Evolutionary conservation across 2,888 invertebrate species (phyloP).

Genomic region (Brachylomia viminalis): DNA sequence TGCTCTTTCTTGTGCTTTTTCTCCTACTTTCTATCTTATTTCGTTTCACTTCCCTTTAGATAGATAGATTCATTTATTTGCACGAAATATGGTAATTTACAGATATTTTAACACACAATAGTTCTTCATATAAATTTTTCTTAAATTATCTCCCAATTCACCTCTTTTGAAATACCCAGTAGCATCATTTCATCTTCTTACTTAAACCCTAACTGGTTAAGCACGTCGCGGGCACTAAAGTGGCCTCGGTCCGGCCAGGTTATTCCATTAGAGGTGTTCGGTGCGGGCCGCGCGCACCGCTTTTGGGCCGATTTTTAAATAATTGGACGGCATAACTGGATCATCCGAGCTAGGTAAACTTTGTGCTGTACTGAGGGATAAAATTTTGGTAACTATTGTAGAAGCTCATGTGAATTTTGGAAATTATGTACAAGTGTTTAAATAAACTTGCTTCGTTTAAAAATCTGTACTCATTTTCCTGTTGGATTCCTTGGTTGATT

Average conservation of each 20-base stretch:
- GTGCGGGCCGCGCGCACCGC: conserved; percentile 58
- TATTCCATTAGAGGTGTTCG: conserved; percentile 74
- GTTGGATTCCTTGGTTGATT: not conserved
- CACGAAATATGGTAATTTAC: no score
- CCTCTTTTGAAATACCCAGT: conserved; percentile 41
- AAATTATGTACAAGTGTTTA: not conserved
- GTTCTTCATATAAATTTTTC: no score
- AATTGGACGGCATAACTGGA: conserved; percentile 78
- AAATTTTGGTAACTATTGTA: conserved; percentile 22
- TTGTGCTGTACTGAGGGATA: conserved; percentile 51
- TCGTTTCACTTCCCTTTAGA: fast-evolving
- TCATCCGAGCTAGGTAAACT: conserved; percentile 64
- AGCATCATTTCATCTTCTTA: conserved; percentile 36
- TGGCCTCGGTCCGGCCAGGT: conserved; percentile 54
- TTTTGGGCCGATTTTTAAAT: conserved; percentile 79
- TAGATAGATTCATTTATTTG: no score
- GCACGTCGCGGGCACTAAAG: conserved; percentile 60
- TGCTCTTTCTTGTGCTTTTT: no score
- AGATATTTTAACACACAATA: no score
- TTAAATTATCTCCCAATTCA: conserved; percentile 2
- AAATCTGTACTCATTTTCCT: not conserved
- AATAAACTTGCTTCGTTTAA: not conserved
- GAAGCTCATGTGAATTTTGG: not conserved
- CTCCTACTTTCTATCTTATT: not conserved
- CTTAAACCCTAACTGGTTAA: conserved; percentile 28